phyloP scores from a whole-genome alignment of 2,888 invertebrate genomes.

The Dasypolia templi region DNA sequence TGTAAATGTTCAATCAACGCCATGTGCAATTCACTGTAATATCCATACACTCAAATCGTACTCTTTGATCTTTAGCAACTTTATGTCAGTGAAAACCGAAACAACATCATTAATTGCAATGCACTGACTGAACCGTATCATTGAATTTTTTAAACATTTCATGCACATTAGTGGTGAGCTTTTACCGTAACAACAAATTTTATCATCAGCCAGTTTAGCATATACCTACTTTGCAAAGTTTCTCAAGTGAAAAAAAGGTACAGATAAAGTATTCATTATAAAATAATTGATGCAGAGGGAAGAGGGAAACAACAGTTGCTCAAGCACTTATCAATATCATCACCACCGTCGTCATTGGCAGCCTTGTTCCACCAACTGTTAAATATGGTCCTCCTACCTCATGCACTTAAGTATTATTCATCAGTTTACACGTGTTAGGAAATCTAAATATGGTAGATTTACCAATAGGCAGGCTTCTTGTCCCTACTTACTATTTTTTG shows the following conservation, averaged over 20 bases:
- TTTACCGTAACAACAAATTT: slow-evolving; percentile 37
- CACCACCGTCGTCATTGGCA: not conserved
- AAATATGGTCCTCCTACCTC: not conserved
- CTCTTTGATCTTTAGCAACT: slow-evolving; percentile 45
- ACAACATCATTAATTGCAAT: slow-evolving; percentile 26
- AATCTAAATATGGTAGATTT: not conserved
- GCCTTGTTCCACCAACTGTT: not conserved
- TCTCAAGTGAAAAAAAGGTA: not conserved
- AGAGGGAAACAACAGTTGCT: not conserved
- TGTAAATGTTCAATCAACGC: not conserved
- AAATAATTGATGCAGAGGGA: not conserved
- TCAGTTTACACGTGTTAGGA: not conserved
- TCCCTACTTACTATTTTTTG: not conserved
- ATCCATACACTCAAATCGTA: slow-evolving; percentile 13
- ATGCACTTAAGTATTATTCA: not conserved
- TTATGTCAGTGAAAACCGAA: slow-evolving; percentile 28
- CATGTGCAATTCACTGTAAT: slow-evolving; percentile 5
- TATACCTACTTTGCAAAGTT: not conserved
- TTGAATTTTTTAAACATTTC: slow-evolving; percentile 54
- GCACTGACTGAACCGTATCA: slow-evolving; percentile 14
- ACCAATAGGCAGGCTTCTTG: not conserved
- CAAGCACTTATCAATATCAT: not conserved
- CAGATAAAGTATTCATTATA: not conserved
- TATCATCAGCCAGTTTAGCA: not conserved
- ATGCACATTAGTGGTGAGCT: slow-evolving; percentile 49